Evolutionary conservation across 2,797 vertebrate species (phyloP).

Genomic region (Anguilla obscura): DNA sequence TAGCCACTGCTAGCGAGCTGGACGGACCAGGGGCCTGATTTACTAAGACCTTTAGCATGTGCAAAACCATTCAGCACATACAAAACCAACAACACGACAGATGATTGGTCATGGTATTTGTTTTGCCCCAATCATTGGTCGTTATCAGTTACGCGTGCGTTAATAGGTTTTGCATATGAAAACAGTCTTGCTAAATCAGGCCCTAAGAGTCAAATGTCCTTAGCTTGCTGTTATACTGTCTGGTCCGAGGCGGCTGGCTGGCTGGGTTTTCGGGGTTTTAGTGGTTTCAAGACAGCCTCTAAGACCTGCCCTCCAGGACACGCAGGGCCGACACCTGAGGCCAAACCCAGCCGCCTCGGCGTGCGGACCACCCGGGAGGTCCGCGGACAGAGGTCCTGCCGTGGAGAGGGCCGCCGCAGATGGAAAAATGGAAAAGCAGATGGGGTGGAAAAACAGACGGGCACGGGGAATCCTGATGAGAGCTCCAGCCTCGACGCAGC

Average conservation of each 20-base stretch:
- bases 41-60: not conserved
- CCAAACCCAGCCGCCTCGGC: not conserved
- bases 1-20: not conserved
- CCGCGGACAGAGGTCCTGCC: not conserved
- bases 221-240: not conserved
- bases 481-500: constrained; percentile 1
- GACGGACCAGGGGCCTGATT: not conserved
- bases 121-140: not conserved
- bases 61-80: not conserved
- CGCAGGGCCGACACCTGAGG: not conserved
- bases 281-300: not conserved
- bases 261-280: not conserved
- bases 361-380: not conserved
- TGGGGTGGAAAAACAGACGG: constrained; percentile 27
- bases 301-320: not conserved
- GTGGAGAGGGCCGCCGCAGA: constrained; percentile 26
- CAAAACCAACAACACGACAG: not conserved
- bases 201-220: not conserved
- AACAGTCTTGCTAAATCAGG: no score
- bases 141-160: not conserved
- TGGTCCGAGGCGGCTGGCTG: not conserved
- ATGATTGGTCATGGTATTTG: not conserved
- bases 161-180: not conserved
- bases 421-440: constrained; percentile 25
- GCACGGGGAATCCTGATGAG: not conserved